phyloP scores from a whole-genome alignment of 37 sponge, comb jelly and placozoan genomes.

The Ephydatia muelleri region DNA sequence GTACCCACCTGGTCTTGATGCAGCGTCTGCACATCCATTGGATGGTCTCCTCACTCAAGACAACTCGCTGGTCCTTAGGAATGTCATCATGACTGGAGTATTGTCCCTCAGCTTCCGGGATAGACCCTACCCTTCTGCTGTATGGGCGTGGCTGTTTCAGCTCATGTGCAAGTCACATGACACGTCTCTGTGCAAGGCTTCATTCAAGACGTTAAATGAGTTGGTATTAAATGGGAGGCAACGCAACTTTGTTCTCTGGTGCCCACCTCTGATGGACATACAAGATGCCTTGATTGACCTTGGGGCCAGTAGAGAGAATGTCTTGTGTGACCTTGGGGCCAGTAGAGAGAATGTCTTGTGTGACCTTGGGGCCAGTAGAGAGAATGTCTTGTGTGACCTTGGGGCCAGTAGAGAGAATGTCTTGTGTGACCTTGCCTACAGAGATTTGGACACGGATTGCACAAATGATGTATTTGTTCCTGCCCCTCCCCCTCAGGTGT shows the following conservation, averaged over 20 bases:
- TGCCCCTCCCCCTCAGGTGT: not conserved
- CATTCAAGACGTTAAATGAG: not conserved
- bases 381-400: not conserved
- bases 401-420: not conserved
- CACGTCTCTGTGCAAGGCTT: not conserved
- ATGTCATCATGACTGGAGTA: not conserved
- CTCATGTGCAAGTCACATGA: conserved; percentile 39
- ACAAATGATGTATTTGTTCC: not conserved
- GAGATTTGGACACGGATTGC: not conserved
- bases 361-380: not conserved
- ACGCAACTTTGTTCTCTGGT: not conserved
- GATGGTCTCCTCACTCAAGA: not conserved
- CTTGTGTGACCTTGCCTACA: not conserved
- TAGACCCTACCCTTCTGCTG: conserved; percentile 16
- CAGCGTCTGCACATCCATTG: not conserved
- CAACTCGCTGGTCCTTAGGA: not conserved
- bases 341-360: not conserved
- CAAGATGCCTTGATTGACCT: conserved; percentile 9
- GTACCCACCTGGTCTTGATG: conserved; percentile 14
- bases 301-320: not conserved
- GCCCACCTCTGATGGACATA: not conserved
- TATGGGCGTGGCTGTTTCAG: conserved; percentile 46
- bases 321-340: not conserved
- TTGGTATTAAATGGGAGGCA: not conserved
- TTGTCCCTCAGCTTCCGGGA: not conserved